A percentile compares a stretch with the other conserved stretches of the same genome.
Conservation (phyloP, 2,797 vertebrate genomes). For the Pantherophis alleghaniensis region DNA sequence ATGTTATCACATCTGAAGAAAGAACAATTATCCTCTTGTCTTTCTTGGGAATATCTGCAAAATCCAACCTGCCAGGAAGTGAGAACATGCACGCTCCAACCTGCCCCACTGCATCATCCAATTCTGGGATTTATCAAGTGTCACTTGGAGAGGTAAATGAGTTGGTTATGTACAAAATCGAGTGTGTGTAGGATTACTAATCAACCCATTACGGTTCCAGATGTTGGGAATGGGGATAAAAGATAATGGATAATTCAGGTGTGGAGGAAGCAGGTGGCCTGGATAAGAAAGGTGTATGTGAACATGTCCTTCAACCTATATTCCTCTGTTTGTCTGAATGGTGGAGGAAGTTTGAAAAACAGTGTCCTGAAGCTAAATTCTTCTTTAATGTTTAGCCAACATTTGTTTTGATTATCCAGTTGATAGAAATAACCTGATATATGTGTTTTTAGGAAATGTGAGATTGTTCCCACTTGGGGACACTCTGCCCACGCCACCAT, state of each 20-base stretch:
- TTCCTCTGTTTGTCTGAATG: not conserved
- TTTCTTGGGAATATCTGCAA: too few species aligned
- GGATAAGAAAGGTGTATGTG: too few species aligned
- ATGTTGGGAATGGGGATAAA: not conserved
- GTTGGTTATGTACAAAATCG: not conserved
- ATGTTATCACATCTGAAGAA: not conserved
- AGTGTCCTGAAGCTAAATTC: not conserved
- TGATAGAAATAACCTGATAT: not conserved
- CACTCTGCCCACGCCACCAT: not conserved
- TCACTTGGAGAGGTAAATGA: not conserved
- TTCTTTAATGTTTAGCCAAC: slow-evolving; percentile 11
- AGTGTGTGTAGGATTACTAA: not conserved
- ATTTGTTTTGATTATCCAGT: slow-evolving; percentile 2
- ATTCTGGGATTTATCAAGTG: not conserved
- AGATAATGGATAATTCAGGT: not conserved
- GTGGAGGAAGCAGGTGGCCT: too few species aligned
- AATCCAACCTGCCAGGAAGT: not conserved
- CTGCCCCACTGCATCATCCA: too few species aligned
- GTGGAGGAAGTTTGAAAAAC: not conserved
- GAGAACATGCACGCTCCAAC: not conserved
- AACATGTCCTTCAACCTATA: not conserved
- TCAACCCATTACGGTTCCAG: not conserved
- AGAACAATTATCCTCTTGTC: not conserved
- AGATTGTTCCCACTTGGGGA: not conserved
- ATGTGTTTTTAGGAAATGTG: not conserved